A percentile compares a stretch with the other conserved stretches of the same genome.
phyloP scores from a whole-genome alignment of 2,113 vertebrate genomes.

The Caranx ignobilis region DNA sequence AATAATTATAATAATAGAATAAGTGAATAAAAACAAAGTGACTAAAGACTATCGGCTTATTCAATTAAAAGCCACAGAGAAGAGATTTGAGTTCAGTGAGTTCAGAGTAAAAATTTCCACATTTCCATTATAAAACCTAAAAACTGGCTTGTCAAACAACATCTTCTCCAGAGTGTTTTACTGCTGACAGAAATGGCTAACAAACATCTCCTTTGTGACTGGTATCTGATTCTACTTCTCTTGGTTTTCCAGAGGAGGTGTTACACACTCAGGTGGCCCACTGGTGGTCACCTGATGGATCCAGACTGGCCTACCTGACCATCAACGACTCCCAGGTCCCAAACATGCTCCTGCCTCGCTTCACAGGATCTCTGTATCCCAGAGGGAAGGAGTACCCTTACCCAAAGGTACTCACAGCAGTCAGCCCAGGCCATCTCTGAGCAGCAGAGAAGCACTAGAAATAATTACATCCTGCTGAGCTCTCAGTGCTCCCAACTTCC shows the following conservation, averaged over 20 bases:
- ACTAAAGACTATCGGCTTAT: too few relatives aligned
- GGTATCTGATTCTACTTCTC: neutral
- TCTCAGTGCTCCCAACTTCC: neutral
- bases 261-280: conserved; percentile 89
- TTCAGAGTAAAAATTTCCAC: too few relatives aligned
- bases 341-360: conserved; percentile 89
- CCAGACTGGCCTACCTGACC: conserved; percentile 92
- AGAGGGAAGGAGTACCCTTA: conserved; percentile 90
- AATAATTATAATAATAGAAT: too few relatives aligned
- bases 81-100: too few relatives aligned
- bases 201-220: too few relatives aligned
- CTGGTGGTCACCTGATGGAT: conserved; percentile 96
- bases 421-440: neutral
- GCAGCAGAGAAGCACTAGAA: neutral
- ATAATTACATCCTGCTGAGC: neutral
- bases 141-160: too few relatives aligned
- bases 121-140: too few relatives aligned
- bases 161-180: too few relatives aligned
- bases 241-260: conserved; percentile 87
- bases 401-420: conserved; percentile 87
- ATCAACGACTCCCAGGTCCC: conserved; percentile 93
- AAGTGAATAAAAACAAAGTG: too few relatives aligned
- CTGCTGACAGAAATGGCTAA: too few relatives aligned
- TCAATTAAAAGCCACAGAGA: too few relatives aligned
- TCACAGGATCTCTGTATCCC: conserved; percentile 91